phyloP scores from a whole-genome alignment of 2,888 invertebrate genomes.

The Ecliptopera silaceata region DNA sequence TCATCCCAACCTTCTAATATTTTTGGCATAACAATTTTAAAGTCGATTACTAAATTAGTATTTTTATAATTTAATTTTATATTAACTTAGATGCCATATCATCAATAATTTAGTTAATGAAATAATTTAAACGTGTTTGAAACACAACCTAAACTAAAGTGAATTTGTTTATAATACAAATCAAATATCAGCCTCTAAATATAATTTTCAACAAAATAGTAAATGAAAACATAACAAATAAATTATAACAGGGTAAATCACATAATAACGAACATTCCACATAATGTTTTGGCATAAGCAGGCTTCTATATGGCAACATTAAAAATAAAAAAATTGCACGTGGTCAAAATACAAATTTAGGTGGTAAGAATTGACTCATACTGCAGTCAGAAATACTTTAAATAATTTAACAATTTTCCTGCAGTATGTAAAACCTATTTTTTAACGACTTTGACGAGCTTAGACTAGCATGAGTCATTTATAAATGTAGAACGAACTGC shows the following conservation, averaged over 20 bases:
- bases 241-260: constrained; percentile 38
- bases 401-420: constrained; percentile 4
- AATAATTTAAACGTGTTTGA: neutral
- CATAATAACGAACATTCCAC: constrained; percentile 34
- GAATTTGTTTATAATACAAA: constrained; percentile 7
- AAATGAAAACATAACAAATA: constrained; percentile 40
- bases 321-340: constrained; percentile 35
- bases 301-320: constrained; percentile 48
- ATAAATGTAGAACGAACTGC: constrained; percentile 21
- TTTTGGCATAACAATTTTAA: constrained; percentile 18
- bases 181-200: constrained; percentile 16
- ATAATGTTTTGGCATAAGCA: constrained; percentile 44
- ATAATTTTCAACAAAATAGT: constrained; percentile 37
- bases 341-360: constrained; percentile 14
- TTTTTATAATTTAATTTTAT: neutral
- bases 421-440: neutral
- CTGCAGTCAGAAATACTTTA: constrained; percentile 7
- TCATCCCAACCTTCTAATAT: neutral
- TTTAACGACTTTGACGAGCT: constrained; percentile 27
- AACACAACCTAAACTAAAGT: constrained; percentile 26
- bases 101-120: neutral
- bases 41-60: neutral
- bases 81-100: no score
- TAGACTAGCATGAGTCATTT: constrained; percentile 34
- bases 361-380: constrained; percentile 8